Conservation (phyloP, 2,797 vertebrate species). For the Anguilla obscura region DNA sequence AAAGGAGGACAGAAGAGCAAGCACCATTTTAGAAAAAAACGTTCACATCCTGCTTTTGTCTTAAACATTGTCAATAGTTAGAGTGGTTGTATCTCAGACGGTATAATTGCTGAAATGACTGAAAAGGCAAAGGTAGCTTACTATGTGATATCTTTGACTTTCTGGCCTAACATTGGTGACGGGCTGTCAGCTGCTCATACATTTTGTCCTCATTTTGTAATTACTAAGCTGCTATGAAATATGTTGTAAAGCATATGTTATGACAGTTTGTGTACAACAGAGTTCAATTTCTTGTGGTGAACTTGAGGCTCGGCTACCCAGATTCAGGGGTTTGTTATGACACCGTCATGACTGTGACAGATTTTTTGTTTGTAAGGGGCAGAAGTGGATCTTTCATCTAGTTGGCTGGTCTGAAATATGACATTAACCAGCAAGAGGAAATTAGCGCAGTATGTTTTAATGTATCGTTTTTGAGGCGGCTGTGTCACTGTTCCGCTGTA, state of each 20-base stretch:
- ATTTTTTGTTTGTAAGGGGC: neutral
- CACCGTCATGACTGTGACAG: neutral
- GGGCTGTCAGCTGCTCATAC: constrained; percentile 7
- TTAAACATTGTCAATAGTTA: neutral
- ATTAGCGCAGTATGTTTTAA: neutral
- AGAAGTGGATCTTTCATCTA: constrained; percentile 5
- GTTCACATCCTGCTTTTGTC: neutral
- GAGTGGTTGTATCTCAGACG: neutral
- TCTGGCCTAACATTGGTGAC: neutral
- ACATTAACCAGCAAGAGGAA: neutral
- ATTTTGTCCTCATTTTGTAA: constrained; percentile 8
- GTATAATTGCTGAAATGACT: neutral
- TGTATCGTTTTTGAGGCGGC: neutral
- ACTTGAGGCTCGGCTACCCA: neutral
- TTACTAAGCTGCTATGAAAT: constrained; percentile 2
- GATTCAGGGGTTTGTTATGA: constrained; percentile 21
- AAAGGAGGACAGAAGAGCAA: neutral
- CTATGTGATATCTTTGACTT: neutral
- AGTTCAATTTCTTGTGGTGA: constrained; percentile 10
- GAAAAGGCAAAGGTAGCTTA: neutral
- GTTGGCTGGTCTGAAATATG: neutral
- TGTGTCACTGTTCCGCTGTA: neutral
- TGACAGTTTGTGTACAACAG: constrained; percentile 12
- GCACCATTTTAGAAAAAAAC: neutral
- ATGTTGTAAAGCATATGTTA: constrained; percentile 13